phyloP scores from a whole-genome alignment of 2,888 invertebrate genomes.

The Conomelus anceps region DNA sequence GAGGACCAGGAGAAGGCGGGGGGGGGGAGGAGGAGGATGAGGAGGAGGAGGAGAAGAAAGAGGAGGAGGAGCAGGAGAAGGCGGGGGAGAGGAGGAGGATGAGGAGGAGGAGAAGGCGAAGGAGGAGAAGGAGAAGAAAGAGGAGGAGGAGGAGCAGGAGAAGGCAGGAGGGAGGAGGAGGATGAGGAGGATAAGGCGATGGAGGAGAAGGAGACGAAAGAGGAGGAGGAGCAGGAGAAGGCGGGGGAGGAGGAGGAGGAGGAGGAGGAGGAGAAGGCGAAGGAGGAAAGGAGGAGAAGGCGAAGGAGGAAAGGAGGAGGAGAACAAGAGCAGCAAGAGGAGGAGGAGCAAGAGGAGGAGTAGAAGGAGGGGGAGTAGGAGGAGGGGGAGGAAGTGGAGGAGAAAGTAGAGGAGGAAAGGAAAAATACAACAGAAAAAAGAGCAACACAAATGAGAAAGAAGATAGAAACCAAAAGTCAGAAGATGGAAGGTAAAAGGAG shows the following conservation, averaged over 20 bases:
- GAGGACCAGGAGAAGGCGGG: too few relatives aligned
- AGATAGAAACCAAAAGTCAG: background rate
- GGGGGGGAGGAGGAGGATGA: too few relatives aligned
- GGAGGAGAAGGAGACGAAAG: background rate
- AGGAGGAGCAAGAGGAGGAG: background rate
- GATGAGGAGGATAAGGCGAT: too few relatives aligned
- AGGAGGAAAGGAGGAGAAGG: background rate
- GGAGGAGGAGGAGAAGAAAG: too few relatives aligned
- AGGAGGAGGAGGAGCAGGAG: too few relatives aligned
- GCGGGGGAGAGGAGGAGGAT: too few relatives aligned
- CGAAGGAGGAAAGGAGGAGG: background rate
- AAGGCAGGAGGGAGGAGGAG: background rate
- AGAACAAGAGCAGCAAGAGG: background rate
- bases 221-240: background rate
- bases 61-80: too few relatives aligned
- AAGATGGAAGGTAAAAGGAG: background rate
- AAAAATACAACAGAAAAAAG: too few relatives aligned
- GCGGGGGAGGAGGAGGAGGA: too few relatives aligned
- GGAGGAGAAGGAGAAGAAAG: too few relatives aligned
- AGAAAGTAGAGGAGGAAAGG: background rate
- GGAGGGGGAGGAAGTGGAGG: background rate
- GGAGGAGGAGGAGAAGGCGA: background rate
- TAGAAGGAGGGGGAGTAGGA: background rate
- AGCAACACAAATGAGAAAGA: background rate
- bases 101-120: too few relatives aligned